Conservation (phyloP, 2,797 vertebrate species). For the Distichodus sexfasciatus region DNA sequence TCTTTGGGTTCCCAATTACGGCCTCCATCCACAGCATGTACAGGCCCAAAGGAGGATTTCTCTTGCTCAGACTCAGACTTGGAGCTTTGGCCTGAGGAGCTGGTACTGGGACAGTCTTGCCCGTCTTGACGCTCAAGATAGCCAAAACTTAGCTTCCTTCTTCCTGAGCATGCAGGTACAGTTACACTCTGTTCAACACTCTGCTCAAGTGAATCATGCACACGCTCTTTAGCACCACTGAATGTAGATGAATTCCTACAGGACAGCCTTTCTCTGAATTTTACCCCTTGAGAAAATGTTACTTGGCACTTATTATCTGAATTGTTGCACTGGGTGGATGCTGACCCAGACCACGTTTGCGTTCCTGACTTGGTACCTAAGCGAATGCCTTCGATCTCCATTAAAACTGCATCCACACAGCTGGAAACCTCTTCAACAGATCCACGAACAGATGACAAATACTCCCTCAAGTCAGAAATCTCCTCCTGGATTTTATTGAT, state of each 20-base stretch:
- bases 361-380: slow-evolving; percentile 63
- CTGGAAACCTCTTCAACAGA: slow-evolving; percentile 81
- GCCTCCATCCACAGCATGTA: neutral
- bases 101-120: slow-evolving; percentile 70
- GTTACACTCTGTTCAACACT: slow-evolving; percentile 65
- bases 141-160: slow-evolving; percentile 63
- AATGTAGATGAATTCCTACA: slow-evolving; percentile 44
- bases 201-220: slow-evolving; percentile 53
- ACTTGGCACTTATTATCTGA: slow-evolving; percentile 71
- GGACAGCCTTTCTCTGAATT: slow-evolving; percentile 18
- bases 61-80: slow-evolving; percentile 72
- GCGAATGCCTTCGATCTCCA: slow-evolving; percentile 77
- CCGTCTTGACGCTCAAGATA: slow-evolving; percentile 65
- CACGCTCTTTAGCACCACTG: slow-evolving; percentile 46
- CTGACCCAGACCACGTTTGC: slow-evolving; percentile 60
- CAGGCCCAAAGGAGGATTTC: slow-evolving; percentile 50
- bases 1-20: slow-evolving; percentile 51
- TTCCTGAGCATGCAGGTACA: slow-evolving; percentile 55
- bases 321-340: slow-evolving; percentile 52
- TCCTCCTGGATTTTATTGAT: slow-evolving; percentile 82
- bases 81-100: slow-evolving; percentile 77
- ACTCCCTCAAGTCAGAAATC: slow-evolving; percentile 77
- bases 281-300: slow-evolving; percentile 50
- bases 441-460: slow-evolving; percentile 75
- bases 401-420: slow-evolving; percentile 77